Conservation (phyloP, 1,140 invertebrate species). For the Homalodisca vitripennis region DNA sequence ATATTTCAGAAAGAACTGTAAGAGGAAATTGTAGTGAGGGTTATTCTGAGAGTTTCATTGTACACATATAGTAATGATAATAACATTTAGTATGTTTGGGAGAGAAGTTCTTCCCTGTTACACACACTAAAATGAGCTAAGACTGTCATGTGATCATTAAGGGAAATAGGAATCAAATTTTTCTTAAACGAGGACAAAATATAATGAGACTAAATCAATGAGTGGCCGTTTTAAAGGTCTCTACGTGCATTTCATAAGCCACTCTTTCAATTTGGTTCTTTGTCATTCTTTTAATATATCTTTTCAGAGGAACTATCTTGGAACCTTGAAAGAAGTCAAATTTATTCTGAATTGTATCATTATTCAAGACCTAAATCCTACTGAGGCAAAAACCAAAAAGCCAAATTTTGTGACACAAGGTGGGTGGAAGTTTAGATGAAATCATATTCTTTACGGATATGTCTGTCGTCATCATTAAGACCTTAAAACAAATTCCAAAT, state of each 20-base stretch:
- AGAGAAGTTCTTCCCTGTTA: conserved; percentile 21
- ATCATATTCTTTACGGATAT: conserved; percentile 15
- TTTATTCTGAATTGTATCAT: conserved; percentile 8
- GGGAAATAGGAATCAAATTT: conserved; percentile 20
- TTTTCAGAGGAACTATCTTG: conserved; percentile 32
- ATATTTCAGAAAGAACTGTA: too few species aligned
- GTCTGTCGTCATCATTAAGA: conserved; percentile 24
- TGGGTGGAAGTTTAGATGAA: conserved; percentile 33
- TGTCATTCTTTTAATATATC: conserved; percentile 32
- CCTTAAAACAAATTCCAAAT: conserved; percentile 30
- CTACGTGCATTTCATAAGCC: conserved; percentile 31
- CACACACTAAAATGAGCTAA: conserved; percentile 7
- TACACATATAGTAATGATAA: too few species aligned
- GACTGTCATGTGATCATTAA: conserved; percentile 10
- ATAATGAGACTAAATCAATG: neutral
- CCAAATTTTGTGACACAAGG: conserved; percentile 35
- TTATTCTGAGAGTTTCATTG: too few species aligned
- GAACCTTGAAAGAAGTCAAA: conserved; percentile 30
- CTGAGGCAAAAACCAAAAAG: conserved; percentile 23
- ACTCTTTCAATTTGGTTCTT: conserved; percentile 31
- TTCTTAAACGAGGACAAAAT: conserved; percentile 1
- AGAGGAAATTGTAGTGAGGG: too few species aligned
- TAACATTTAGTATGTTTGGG: too few species aligned
- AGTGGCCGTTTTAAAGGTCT: conserved; percentile 4
- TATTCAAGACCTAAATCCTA: conserved; percentile 22